A percentile compares a stretch with the other conserved stretches of the same genome.
Evolutionary conservation across 2,797 vertebrate species (phyloP).

Genomic region (Tenualosa thibaudeaui): DNA sequence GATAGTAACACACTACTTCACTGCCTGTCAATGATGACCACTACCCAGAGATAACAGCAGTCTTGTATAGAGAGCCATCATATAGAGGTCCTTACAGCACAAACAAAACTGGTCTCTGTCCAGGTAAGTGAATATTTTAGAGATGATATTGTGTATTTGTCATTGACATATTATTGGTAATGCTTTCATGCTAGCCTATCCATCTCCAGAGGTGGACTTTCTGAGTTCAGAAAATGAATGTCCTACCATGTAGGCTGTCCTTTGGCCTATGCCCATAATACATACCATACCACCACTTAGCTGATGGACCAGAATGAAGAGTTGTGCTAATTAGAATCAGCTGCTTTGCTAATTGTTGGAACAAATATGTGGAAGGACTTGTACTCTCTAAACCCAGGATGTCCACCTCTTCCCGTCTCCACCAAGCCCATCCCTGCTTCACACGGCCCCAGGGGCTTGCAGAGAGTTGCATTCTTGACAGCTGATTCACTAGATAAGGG

Average conservation of each 20-base stretch:
- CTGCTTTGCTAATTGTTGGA: too few relatives aligned
- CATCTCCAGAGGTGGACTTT: too few relatives aligned
- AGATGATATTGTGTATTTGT: not conserved
- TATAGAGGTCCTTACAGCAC: not conserved
- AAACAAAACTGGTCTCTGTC: not conserved
- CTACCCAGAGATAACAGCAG: not conserved
- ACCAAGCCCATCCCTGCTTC: not conserved
- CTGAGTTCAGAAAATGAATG: too few relatives aligned
- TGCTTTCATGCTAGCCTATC: too few relatives aligned
- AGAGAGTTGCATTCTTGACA: constrained; percentile 50
- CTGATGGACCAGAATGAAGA: too few relatives aligned
- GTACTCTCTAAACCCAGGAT: too few relatives aligned
- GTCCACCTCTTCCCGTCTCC: not conserved
- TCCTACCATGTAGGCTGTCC: too few relatives aligned
- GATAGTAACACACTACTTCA: not conserved
- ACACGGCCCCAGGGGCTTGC: constrained; percentile 6
- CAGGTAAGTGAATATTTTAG: not conserved
- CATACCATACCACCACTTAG: too few relatives aligned
- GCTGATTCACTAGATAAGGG: constrained; percentile 54
- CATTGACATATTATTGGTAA: not conserved
- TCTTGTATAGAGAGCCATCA: not conserved
- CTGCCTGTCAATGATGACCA: not conserved
- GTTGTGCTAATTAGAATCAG: too few relatives aligned
- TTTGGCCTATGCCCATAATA: too few relatives aligned
- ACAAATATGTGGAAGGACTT: too few relatives aligned